phyloP scores from a whole-genome alignment of 2,113 vertebrate genomes.

The Xiphorhynchus elegans region DNA sequence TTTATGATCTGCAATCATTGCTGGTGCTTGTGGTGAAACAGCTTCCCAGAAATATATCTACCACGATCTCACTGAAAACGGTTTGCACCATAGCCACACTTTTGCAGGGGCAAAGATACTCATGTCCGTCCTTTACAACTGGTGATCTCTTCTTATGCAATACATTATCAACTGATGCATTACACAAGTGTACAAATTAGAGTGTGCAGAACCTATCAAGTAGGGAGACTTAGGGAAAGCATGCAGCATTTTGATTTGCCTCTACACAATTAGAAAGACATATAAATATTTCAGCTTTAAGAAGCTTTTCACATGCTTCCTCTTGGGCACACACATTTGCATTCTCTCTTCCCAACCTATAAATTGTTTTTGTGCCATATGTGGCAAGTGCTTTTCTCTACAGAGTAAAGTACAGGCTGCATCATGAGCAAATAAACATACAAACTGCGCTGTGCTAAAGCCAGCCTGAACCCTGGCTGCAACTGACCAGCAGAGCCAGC shows the following conservation, averaged over 20 bases:
- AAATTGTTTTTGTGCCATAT: not conserved
- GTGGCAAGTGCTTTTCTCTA: not conserved
- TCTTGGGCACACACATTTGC: not conserved
- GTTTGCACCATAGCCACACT: not conserved
- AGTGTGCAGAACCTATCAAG: not conserved
- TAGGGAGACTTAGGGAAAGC: not conserved
- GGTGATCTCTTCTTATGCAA: not conserved
- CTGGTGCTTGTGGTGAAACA: not conserved
- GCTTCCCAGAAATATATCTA: not conserved
- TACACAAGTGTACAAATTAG: not conserved
- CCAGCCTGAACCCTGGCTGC: not conserved
- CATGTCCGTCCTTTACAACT: not conserved
- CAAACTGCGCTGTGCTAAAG: not conserved
- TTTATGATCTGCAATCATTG: not conserved
- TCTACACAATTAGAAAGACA: not conserved
- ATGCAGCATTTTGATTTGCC: conserved; percentile 4
- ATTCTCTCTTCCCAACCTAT: not conserved
- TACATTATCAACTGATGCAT: not conserved
- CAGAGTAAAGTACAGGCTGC: not conserved
- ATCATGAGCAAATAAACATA: not conserved
- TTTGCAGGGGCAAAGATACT: not conserved
- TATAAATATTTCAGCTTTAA: not conserved
- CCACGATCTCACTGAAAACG: not conserved
- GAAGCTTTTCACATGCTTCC: not conserved
- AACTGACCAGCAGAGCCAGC: not conserved